These are phyloP conservation scores for Acanthis flammea DNA, from an alignment of 2,797 vertebrate genomes.

Conservation along the genomic window DNA sequence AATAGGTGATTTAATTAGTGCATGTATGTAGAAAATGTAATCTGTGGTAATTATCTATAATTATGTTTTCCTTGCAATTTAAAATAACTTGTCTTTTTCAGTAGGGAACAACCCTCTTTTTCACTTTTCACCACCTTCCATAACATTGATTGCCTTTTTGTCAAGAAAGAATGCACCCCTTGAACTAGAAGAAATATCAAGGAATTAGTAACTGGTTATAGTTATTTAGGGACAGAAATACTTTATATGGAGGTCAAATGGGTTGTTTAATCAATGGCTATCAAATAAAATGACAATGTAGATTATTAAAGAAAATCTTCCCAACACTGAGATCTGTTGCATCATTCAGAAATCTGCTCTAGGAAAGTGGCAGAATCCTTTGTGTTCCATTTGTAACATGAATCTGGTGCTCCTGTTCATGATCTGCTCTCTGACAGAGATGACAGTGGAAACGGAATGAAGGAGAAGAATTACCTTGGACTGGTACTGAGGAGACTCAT, in stretches of 20 bases:
- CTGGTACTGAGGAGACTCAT: background rate
- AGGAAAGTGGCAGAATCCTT: background rate
- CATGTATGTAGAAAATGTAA: constrained; percentile 63
- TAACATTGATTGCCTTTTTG: background rate
- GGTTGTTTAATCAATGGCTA: background rate
- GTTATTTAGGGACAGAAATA: background rate
- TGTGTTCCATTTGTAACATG: background rate
- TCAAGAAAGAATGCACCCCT: background rate
- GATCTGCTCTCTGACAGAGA: background rate
- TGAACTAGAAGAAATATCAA: background rate
- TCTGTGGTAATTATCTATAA: constrained; percentile 54
- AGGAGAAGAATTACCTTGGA: background rate
- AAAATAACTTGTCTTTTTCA: constrained; percentile 52
- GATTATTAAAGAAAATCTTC: background rate
- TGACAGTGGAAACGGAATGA: background rate
- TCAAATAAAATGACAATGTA: background rate
- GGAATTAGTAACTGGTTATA: background rate
- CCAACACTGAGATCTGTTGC: background rate
- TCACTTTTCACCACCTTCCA: constrained; percentile 2
- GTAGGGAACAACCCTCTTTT: constrained; percentile 18
- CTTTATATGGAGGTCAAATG: background rate
- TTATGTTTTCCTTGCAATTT: constrained; percentile 64
- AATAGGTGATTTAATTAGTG: constrained; percentile 62
- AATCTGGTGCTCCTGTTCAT: background rate
- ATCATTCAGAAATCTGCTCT: background rate